phyloP scores from a whole-genome alignment of 2,113 vertebrate genomes.

The Phalacrocorax brasilianus region DNA sequence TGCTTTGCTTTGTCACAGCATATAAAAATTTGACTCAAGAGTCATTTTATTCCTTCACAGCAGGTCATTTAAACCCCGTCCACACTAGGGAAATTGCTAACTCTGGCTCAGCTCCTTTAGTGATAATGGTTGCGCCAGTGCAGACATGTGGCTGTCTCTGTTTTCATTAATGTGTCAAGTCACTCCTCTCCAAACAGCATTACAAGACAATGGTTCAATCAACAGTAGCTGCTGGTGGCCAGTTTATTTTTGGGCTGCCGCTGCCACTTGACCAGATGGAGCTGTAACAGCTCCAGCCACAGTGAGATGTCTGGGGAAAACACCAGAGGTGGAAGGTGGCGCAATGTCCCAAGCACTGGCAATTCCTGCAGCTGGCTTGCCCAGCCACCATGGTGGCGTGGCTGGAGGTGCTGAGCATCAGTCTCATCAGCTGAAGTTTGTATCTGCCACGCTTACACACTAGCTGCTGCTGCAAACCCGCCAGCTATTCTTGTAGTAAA shows the following conservation, averaged over 20 bases:
- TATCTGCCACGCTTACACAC: not conserved
- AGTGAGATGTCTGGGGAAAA: not conserved
- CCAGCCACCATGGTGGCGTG: fast-evolving
- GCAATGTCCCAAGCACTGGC: not conserved
- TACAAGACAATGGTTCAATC: not conserved
- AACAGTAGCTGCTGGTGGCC: not conserved
- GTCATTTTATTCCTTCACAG: not conserved
- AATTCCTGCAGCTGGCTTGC: not conserved
- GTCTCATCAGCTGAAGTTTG: not conserved
- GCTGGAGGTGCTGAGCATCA: not conserved
- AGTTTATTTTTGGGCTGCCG: not conserved
- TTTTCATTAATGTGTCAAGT: not conserved
- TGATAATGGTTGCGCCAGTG: not conserved
- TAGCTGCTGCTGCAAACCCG: not conserved
- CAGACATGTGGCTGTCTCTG: fast-evolving
- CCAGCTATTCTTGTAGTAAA: not conserved
- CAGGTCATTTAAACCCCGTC: not conserved
- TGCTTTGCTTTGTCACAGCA: not conserved
- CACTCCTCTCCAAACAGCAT: not conserved
- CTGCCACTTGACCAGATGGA: not conserved
- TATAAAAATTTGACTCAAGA: not conserved
- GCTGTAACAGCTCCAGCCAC: not conserved
- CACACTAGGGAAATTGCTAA: not conserved
- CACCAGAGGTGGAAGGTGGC: not conserved
- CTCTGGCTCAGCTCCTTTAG: not conserved